Conservation (phyloP, 2,888 invertebrate species). For the Leptogaster cylindrica region DNA sequence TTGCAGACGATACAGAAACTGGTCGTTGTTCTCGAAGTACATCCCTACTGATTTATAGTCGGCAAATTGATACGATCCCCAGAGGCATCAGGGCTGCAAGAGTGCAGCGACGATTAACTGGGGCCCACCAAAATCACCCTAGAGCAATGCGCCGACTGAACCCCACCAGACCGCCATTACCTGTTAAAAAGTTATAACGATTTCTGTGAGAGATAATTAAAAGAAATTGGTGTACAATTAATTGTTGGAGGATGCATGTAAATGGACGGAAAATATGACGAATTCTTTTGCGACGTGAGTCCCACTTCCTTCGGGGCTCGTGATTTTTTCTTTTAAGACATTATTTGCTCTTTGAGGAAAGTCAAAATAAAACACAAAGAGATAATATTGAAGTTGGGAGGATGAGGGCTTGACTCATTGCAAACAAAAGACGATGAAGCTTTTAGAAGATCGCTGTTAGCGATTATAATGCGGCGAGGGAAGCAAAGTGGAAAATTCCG, state of each 20-base stretch:
- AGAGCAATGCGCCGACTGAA: no score
- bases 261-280: slow-evolving; percentile 23
- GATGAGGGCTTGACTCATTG: slow-evolving; percentile 9
- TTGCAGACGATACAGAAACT: background rate
- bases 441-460: slow-evolving; percentile 14
- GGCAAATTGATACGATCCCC: background rate
- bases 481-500: slow-evolving; percentile 34
- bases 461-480: slow-evolving; percentile 18
- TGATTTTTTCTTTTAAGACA: background rate
- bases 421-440: slow-evolving; percentile 20
- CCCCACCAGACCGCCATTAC: background rate
- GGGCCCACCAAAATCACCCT: no score
- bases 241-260: no score
- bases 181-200: background rate
- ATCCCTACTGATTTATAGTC: no score
- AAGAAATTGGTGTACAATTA: no score
- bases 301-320: background rate
- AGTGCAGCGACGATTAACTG: no score
- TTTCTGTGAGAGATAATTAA: background rate
- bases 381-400: background rate
- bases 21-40: background rate
- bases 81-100: background rate
- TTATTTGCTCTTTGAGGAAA: background rate
- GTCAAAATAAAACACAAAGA: no score
- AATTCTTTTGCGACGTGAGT: slow-evolving; percentile 7